phyloP scores from a whole-genome alignment of 2,113 vertebrate species.

The Anser cygnoides region DNA sequence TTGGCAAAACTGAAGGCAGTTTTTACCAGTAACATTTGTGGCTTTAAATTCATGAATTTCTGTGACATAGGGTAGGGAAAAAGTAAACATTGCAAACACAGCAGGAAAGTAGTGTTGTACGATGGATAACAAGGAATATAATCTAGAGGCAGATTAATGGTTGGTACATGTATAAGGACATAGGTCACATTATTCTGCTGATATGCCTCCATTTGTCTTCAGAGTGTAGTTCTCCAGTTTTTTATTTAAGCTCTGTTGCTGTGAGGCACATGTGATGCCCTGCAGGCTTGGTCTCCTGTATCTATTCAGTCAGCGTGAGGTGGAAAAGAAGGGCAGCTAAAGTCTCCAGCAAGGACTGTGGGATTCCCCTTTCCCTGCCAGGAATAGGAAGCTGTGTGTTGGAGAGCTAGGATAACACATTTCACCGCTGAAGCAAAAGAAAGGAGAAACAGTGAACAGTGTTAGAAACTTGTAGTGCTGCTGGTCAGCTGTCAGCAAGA shows the following conservation, averaged over 20 bases:
- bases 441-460: not conserved
- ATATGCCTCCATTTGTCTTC: not conserved
- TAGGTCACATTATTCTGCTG: not conserved
- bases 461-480: not conserved
- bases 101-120: not conserved
- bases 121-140: not conserved
- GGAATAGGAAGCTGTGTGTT: not conserved
- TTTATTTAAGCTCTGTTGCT: not conserved
- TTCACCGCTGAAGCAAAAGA: not conserved
- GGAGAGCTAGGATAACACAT: not conserved
- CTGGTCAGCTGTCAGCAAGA: not conserved
- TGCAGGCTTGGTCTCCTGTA: not conserved
- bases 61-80: not conserved
- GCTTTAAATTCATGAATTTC: not conserved
- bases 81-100: not conserved
- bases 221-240: not conserved
- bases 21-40: not conserved
- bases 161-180: not conserved
- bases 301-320: not conserved
- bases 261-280: not conserved
- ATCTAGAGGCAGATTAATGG: not conserved
- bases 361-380: not conserved
- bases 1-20: not conserved
- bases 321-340: not conserved
- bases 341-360: not conserved